Evolutionary conservation across 2,888 invertebrate genomes (phyloP).

Genomic region (Phalera bucephala): DNA sequence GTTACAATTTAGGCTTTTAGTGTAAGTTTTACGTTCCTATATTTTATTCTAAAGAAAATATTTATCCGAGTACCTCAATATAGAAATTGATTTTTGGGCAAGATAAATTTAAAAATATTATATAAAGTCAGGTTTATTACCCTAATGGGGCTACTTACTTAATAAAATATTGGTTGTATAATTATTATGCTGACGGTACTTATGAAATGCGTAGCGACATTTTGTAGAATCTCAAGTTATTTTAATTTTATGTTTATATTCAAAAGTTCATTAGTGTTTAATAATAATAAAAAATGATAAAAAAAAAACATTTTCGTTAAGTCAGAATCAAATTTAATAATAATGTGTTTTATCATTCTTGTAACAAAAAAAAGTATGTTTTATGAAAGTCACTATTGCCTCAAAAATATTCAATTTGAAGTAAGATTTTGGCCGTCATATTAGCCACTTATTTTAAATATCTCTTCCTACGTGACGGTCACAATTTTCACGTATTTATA

Average conservation of each 20-base stretch:
- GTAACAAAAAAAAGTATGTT: no score
- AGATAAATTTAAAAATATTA: neutral
- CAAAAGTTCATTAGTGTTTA: constrained; percentile 3
- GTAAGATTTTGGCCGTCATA: no score
- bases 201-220: constrained; percentile 3
- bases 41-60: constrained; percentile 40
- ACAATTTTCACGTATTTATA: no score
- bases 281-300: no score
- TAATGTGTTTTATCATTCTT: no score
- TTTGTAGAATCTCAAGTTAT: constrained; percentile 37
- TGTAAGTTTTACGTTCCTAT: constrained; percentile 69
- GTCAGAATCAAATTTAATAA: no score
- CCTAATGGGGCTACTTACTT: neutral
- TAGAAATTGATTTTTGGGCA: constrained; percentile 13
- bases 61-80: constrained; percentile 50
- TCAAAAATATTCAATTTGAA: no score
- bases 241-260: constrained; percentile 2
- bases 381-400: no score
- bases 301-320: neutral
- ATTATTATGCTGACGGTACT: constrained; percentile 18
- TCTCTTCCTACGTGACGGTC: no score
- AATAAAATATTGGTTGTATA: constrained; percentile 4
- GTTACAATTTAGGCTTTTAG: constrained; percentile 17
- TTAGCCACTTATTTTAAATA: no score
- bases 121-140: neutral